Conservation (phyloP, 2,888 invertebrate species). For the Xylota segnis region DNA sequence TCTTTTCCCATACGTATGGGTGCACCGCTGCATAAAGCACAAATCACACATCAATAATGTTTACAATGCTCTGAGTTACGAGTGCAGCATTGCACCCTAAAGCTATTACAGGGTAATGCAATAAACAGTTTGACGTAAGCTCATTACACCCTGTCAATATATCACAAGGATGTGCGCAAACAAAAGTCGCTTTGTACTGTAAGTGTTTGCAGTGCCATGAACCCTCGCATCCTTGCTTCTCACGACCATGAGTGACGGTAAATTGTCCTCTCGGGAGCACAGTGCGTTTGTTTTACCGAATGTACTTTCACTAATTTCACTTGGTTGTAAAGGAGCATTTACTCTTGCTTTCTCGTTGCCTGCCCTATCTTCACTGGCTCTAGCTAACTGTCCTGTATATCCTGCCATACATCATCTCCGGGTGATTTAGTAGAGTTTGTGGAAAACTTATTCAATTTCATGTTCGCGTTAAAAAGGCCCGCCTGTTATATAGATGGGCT, state of each 20-base stretch:
- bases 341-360: constrained; percentile 34
- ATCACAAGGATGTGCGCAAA: constrained; percentile 15
- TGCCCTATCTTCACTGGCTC: constrained; percentile 33
- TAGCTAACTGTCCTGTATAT: constrained; percentile 60
- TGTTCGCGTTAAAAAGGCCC: constrained; percentile 67
- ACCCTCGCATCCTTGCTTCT: neutral
- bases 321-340: constrained; percentile 61
- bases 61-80: neutral
- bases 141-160: constrained; percentile 5
- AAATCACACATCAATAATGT: neutral
- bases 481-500: constrained; percentile 1
- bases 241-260: constrained; percentile 12
- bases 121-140: neutral
- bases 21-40: neutral
- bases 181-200: constrained; percentile 10
- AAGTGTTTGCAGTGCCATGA: constrained; percentile 30
- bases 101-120: neutral
- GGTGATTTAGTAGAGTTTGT: constrained; percentile 71
- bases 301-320: constrained; percentile 69
- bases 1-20: neutral
- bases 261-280: constrained; percentile 43
- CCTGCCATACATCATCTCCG: constrained; percentile 69
- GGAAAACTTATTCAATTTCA: constrained; percentile 74
- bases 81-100: neutral
- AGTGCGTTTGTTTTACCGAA: constrained; percentile 57